Evolutionary conservation across 1,140 invertebrate genomes (phyloP), one percentile per base, ranked within the genome.

Genomic region (Zaprionus taronus): DNA sequence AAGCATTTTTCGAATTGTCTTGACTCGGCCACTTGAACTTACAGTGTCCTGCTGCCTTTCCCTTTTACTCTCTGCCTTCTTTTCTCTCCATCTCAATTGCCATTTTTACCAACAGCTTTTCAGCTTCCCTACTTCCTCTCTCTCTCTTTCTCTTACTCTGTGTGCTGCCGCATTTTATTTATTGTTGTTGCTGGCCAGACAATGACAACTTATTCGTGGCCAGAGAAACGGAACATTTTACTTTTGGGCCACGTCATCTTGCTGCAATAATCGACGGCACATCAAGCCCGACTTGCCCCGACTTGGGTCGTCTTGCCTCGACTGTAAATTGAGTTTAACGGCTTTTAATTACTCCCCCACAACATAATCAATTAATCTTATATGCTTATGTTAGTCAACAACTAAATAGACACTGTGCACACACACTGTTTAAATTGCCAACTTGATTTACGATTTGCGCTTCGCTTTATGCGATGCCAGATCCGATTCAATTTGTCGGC

Each of bases 1-100:
- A 84, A 84, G 84, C 81, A 90, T 87, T 89, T 84, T 71, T 79
- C 69, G 85, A 89, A 90, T 89, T 89, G 84, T 87, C 84, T 89
- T 81, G 83, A 87, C 83, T 86, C 72, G 82, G 68, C 78, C 81
- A 87, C 83, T 87, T 87, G 80, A 80, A 75, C 74, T 77, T 26
- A 2, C 11, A 20, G 20, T 51, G 41, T 47, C 60, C 56, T 38
- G 31, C 53, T 34, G 58, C 53, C 41, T 56, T 7, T n/a, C 15
- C 22, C 20, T 2, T 20, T 24, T 38, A 14, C 31, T 58, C 15
- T 55, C 12, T 71, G 57, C 51, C 9, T 44, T 56, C 47, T 22
- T 66, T 34, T 66, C 34, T 65, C 60, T 51, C 31, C 38, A 67
- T 47, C 24, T 31, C 20, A 41, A 60, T 62, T 69, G 61, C 56